phyloP scores from a whole-genome alignment of 2,888 invertebrate genomes.

The Drosophila meridionalis region DNA sequence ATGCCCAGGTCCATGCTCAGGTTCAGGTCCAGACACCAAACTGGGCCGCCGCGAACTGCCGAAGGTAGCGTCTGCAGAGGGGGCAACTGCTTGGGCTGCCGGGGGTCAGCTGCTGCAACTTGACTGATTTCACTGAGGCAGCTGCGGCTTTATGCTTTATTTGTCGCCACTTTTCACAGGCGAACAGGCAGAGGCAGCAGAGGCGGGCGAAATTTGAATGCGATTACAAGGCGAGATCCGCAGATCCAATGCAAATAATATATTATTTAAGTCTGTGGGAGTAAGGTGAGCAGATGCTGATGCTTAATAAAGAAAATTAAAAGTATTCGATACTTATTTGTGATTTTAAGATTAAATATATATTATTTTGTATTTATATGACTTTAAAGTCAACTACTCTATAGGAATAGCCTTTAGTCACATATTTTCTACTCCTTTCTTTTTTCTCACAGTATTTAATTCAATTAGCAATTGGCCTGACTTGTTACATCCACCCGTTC shows the following conservation, averaged over 20 bases:
- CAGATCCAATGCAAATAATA: conserved; percentile 6
- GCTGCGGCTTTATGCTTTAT: conserved; percentile 36
- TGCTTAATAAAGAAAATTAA: background rate
- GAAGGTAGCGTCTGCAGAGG: background rate
- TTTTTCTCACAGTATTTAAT: conserved; percentile 22
- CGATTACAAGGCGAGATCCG: background rate
- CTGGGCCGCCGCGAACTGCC: conserved; percentile 5
- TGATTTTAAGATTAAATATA: no score
- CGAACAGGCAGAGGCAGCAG: conserved; percentile 23
- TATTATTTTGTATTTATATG: no score
- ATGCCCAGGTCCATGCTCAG: conserved; percentile 33
- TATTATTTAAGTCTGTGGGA: background rate
- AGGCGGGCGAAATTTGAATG: conserved; percentile 10
- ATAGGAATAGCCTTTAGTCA: background rate
- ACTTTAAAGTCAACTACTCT: background rate
- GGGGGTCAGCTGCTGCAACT: conserved; percentile 23
- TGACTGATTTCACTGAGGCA: conserved; percentile 50
- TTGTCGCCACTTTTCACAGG: conserved; percentile 43
- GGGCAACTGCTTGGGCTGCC: conserved; percentile 7
- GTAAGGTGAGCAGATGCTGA: no score
- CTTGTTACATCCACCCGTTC: background rate
- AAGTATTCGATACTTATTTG: no score
- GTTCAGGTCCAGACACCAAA: conserved; percentile 27
- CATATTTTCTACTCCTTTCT: background rate
- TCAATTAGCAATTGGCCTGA: conserved; percentile 44